Evolutionary conservation across 2,888 invertebrate genomes (phyloP).

Genomic region (Mesorhabditis belari): DNA sequence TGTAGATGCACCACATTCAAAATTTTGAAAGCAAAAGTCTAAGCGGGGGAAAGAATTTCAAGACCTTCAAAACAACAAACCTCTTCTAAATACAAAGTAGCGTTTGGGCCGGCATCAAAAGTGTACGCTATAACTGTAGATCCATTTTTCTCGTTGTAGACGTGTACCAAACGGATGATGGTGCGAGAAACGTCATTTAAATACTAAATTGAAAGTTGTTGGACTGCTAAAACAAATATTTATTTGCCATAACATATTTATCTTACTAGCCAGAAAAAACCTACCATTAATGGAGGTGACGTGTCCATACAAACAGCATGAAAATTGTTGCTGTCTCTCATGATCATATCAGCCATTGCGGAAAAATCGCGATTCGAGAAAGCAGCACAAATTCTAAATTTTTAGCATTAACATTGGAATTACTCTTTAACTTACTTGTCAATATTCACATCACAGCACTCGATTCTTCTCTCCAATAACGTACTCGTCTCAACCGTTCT

Average conservation of each 20-base stretch:
- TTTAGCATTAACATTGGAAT: too few species aligned
- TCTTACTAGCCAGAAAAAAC: background rate
- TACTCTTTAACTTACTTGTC: background rate
- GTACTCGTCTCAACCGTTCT: slow-evolving; percentile 33
- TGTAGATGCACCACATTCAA: too few species aligned
- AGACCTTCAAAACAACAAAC: too few species aligned
- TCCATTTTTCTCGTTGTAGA: slow-evolving; percentile 64
- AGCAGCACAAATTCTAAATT: slow-evolving; percentile 55
- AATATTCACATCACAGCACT: slow-evolving; percentile 50
- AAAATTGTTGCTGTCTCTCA: slow-evolving; percentile 91
- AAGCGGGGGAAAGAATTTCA: too few species aligned
- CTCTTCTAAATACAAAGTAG: slow-evolving; percentile 24
- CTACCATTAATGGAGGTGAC: slow-evolving; percentile 71
- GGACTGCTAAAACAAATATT: too few species aligned
- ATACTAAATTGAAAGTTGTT: slow-evolving; percentile 61
- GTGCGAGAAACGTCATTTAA: slow-evolving; percentile 79
- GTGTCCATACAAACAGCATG: slow-evolving; percentile 89
- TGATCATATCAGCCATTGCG: slow-evolving; percentile 82
- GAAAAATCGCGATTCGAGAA: slow-evolving; percentile 71
- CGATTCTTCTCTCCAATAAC: slow-evolving; percentile 69
- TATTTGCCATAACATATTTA: too few species aligned
- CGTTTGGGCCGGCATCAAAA: slow-evolving; percentile 71
- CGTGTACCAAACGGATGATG: slow-evolving; percentile 74
- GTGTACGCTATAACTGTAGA: slow-evolving; percentile 77
- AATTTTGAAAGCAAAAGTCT: too few species aligned